These are phyloP conservation scores for Gambelia wislizenii DNA, from an alignment of 2,797 vertebrate genomes.

Conservation along the genomic window DNA sequence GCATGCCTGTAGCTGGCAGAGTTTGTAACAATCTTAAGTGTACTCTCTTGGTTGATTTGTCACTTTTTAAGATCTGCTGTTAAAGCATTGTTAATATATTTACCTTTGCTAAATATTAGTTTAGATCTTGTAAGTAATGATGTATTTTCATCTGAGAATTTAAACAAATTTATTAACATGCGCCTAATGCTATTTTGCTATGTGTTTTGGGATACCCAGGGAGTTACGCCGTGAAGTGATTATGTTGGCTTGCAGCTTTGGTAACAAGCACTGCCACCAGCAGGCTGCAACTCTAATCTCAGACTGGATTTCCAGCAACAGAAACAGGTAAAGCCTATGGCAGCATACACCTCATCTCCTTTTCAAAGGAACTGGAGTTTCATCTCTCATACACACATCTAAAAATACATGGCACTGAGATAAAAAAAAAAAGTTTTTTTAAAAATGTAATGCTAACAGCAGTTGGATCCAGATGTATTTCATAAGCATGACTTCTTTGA, in stretches of 20 bases:
- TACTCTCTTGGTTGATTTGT: not conserved
- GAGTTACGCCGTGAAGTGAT: constrained; percentile 95
- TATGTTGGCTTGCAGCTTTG: constrained; percentile 96
- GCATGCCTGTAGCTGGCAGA: constrained; percentile 16
- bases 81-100: constrained; percentile 28
- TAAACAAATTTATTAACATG: constrained; percentile 30
- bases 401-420: not conserved
- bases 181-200: constrained; percentile 30
- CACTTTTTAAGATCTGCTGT: constrained; percentile 22
- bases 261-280: constrained; percentile 96
- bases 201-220: constrained; percentile 73
- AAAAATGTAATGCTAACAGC: not conserved
- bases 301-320: constrained; percentile 98
- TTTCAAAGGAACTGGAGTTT: not conserved
- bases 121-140: not conserved
- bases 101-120: constrained; percentile 14
- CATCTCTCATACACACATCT: fast-evolving
- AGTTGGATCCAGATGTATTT: not conserved
- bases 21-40: not conserved
- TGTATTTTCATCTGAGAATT: not conserved
- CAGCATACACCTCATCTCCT: not conserved
- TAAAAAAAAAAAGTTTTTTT: not conserved
- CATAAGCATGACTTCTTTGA: not conserved
- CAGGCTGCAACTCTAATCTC: constrained; percentile 95
- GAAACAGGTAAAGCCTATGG: constrained; percentile 86